These are phyloP conservation scores for Ypsolopha sequella DNA, from an alignment of 2,888 invertebrate genomes.

Conservation along the genomic window DNA sequence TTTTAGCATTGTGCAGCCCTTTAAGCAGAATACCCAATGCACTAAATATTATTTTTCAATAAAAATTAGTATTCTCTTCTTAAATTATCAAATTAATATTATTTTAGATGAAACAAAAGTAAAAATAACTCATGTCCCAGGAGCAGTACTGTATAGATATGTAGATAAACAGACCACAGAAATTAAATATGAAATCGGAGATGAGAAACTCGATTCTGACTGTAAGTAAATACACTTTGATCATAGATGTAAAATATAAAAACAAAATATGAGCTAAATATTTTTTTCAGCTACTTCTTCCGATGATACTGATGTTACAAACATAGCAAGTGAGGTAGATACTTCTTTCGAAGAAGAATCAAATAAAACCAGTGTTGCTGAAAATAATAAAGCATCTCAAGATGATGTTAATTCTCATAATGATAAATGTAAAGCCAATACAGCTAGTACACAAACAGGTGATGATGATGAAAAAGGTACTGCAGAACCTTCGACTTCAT, in stretches of 20 bases:
- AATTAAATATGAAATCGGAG: constrained; percentile 45
- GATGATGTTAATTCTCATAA: constrained; percentile 8
- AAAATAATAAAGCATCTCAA: background rate
- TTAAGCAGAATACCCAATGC: too few species aligned
- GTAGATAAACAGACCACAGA: constrained; percentile 28
- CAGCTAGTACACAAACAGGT: background rate
- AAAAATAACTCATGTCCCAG: constrained; percentile 43
- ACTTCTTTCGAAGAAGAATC: constrained; percentile 20
- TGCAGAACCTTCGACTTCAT: constrained; percentile 12
- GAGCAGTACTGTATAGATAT: constrained; percentile 39
- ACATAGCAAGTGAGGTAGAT: constrained; percentile 23
- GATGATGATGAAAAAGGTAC: background rate
- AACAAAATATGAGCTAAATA: background rate
- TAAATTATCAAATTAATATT: background rate
- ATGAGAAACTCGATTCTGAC: constrained; percentile 36
- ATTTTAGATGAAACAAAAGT: constrained; percentile 39
- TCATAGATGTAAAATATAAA: background rate
- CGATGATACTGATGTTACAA: constrained; percentile 34
- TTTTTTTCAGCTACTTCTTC: constrained; percentile 31
- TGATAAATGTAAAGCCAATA: background rate
- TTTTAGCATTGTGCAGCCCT: too few species aligned
- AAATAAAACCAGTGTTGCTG: background rate
- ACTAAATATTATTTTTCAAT: too few species aligned
- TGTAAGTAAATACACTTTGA: constrained; percentile 20
- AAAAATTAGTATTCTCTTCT: too few species aligned